Percentiles rank a stretch among this genome's conserved stretches.
These are phyloP conservation scores for Ectemnius continuus DNA, from an alignment of 2,888 invertebrate genomes.

Conservation along the genomic window DNA sequence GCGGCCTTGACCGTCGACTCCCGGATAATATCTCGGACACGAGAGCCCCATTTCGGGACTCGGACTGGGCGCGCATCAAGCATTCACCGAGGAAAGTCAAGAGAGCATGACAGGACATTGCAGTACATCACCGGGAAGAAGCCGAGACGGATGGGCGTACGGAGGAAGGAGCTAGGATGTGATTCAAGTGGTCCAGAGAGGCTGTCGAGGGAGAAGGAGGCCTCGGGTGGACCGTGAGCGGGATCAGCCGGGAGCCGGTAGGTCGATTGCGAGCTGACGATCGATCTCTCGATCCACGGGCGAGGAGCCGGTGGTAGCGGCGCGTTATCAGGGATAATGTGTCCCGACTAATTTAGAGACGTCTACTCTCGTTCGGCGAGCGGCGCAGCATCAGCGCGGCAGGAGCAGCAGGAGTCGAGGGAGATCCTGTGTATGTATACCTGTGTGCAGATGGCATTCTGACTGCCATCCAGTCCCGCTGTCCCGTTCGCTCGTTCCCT, in stretches of 20 bases:
- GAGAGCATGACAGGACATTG: too few relatives aligned
- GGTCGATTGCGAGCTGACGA: conserved; percentile 42
- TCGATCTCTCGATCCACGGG: conserved; percentile 55
- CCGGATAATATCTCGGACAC: too few relatives aligned
- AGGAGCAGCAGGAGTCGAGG: conserved; percentile 28
- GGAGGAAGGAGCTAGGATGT: too few relatives aligned
- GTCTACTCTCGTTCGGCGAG: conserved; percentile 63
- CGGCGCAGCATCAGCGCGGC: too few relatives aligned
- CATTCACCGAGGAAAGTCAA: neutral
- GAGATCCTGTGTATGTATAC: conserved; percentile 55
- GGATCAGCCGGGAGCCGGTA: conserved; percentile 46
- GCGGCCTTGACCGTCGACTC: too few relatives aligned
- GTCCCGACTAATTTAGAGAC: conserved; percentile 77
- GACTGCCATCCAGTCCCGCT: conserved; percentile 56
- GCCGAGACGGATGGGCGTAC: too few relatives aligned
- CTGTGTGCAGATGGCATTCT: conserved; percentile 62
- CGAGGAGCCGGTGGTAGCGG: conserved; percentile 57
- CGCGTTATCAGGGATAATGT: conserved; percentile 75
- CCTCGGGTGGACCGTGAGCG: conserved; percentile 6
- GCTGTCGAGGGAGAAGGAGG: neutral
- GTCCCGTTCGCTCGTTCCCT: conserved; percentile 37
- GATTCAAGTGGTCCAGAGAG: too few relatives aligned
- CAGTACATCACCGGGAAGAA: too few relatives aligned
- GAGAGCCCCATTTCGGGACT: too few relatives aligned
- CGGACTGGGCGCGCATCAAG: too few relatives aligned